A percentile compares a stretch with the other conserved stretches of the same genome.
These are phyloP conservation scores for Sebastes elongatus DNA, from an alignment of 2,797 vertebrate genomes.

Conservation along the genomic window DNA sequence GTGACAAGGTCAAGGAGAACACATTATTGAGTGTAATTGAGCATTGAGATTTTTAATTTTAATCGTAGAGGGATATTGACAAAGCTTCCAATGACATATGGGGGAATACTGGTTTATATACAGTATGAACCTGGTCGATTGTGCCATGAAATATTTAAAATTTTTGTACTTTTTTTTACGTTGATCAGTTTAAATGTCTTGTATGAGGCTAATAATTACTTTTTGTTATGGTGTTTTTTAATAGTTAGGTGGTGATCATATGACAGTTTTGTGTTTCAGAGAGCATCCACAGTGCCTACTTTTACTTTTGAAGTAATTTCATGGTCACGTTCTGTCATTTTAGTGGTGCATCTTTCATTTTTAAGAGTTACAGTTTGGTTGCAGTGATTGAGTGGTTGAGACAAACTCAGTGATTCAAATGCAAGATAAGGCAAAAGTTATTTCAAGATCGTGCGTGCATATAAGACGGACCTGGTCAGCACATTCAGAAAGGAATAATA, in stretches of 20 bases:
- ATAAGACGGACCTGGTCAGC: neutral
- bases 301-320: neutral
- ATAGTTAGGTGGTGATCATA: neutral
- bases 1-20: neutral
- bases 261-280: constrained; percentile 1
- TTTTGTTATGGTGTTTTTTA: constrained; percentile 3
- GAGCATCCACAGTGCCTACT: neutral
- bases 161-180: neutral
- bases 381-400: neutral
- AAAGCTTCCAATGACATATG: neutral
- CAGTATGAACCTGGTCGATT: neutral
- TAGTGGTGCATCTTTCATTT: neutral
- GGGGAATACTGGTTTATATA: neutral
- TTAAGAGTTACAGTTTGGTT: neutral
- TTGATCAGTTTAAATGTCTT: neutral
- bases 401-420: neutral
- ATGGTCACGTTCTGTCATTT: neutral
- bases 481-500: neutral
- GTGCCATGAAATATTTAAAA: constrained; percentile 1
- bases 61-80: neutral
- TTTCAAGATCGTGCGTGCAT: neutral
- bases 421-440: neutral
- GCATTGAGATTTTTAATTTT: neutral
- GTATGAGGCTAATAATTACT: neutral
- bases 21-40: neutral